Evolutionary conservation across 2,888 invertebrate genomes (phyloP), one percentile per base, ranked within the genome.

Genomic region (Anthrax anthrax): DNA sequence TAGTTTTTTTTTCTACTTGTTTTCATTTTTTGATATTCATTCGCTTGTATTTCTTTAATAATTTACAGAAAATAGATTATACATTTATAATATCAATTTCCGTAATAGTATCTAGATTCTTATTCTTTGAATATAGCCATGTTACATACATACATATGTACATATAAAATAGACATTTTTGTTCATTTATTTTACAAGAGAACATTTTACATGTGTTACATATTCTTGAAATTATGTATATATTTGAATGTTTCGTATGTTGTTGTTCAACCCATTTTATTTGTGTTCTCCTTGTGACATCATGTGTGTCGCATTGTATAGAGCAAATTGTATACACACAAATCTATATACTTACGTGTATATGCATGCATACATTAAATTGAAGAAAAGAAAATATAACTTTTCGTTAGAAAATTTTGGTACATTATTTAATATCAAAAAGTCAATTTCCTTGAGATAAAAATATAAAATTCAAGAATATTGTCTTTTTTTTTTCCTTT

Each of bases 351-450:
- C 8, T 6, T 8, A 23, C 8, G 8, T 23, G 8, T 23, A 23
- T 32, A 32, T 32, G 13, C 12, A 5, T 32, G 12, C 4, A 32
- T 32, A 23, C 8, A 23, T 23, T 6, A 23, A 6, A 23, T 23
- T 6, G 23, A 32, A 5, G 29, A 32, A 12, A 32, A 32, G 29
- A 12, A 5, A 32, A 32, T 12, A 12, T 32, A 32, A 12, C 13
- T 32, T 37, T 37, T 16, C 37, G 3, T 18, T 13, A 23, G 18
- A 19, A 9, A 17, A 29, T 17, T n/a, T 10, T 37, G 4, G 29
- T 43, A 37, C 38, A 44, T 44, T 44, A 44, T 44, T 44, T 38
- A 44, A 39, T 44, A 37, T 38, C 17, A 23, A 38, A 19, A 44
- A 44, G 44, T 44, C 44, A 38, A 44, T 44, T 44, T 44, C 39